Base-by-base conservation (phyloP, 2,888 invertebrate genomes). In the Alloscopus bannaensis region DNA sequence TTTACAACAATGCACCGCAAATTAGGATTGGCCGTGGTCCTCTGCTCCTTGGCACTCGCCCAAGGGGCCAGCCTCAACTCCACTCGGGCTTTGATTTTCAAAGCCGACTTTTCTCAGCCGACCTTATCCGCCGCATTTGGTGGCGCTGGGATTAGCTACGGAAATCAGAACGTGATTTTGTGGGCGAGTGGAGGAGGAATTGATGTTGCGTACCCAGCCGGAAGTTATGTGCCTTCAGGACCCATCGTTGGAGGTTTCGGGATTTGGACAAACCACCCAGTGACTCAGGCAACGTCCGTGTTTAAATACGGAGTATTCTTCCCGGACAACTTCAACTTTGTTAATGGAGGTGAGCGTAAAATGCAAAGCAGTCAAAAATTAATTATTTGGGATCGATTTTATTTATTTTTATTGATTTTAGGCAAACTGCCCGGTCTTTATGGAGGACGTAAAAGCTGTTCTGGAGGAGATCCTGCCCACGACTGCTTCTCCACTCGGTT, bases 371-470 rank as follows among this genome's bases (percentile, higher is more conserved):
- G n/a, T n/a, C n/a, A n/a, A n/a, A n/a, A n/a, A n/a, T n/a, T n/a
- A n/a, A n/a, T n/a, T n/a, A n/a, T n/a, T n/a, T n/a, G n/a, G n/a
- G n/a, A n/a, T n/a, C n/a, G n/a, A n/a, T n/a, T n/a, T n/a, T n/a
- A n/a, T n/a, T n/a, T 47, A 3, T 6, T 47, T 13, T 47, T 47
- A 36, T 13, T 36, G 36, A 36, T 36, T 36, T 45, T 45, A 52
- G 83, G 83, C 16, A 83, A 83, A 47, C 55, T 83, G 0, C 83
- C 83, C 0, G 83, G 83, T 28, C 70, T 83, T n/a, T 83, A 83
- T 31, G 83, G 83, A 28, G 83, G 83, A 22, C 79, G 72, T 29
- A 66, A 60, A 22, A 52, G 65, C 13, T 83, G 83, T 40, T 71
- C 81, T n/a, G 83, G 81, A 16, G 83, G 83, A 11, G 81, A 83